These are phyloP conservation scores for Sus scrofa DNA, from an alignment of 2,113 vertebrate species.

Conservation along the genomic window T2T-Sscrofa CM000819.6:139557001-139557500, in stretches of 20 bases:
- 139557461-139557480: background rate
- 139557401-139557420: background rate
- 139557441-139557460: background rate
- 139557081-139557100: background rate
- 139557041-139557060: background rate
- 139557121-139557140: background rate
- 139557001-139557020: too few relatives aligned
- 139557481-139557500: background rate
- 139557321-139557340: background rate
- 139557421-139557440: background rate
- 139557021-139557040: too few relatives aligned
- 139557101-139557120: constrained; percentile 5
- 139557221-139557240: background rate
- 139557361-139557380: background rate
- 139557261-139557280: background rate
- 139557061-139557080: background rate
- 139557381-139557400: background rate
- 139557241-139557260: background rate
- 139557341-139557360: background rate
- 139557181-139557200: background rate
- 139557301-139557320: background rate
- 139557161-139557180: background rate
- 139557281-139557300: background rate
- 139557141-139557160: background rate
- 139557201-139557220: background rate